Conservation (phyloP, 2,113 vertebrate genomes). For the Asarcornis scutulata region DNA sequence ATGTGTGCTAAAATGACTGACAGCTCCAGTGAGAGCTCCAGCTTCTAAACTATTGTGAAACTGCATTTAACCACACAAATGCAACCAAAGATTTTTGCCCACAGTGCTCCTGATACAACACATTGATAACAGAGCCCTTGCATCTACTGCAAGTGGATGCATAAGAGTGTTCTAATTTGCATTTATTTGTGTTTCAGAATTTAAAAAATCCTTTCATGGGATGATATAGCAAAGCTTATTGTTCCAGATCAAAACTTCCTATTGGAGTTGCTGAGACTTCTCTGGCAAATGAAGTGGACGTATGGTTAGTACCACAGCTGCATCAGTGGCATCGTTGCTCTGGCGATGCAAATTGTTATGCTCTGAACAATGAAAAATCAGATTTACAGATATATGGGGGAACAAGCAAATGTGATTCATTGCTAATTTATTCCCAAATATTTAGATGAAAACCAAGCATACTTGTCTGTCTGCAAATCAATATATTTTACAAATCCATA, state of each 20-base stretch:
- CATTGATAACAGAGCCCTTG: background rate
- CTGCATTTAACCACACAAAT: background rate
- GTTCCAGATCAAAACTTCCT: background rate
- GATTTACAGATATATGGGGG: background rate
- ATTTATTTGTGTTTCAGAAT: background rate
- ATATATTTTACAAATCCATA: background rate
- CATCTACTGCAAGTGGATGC: background rate
- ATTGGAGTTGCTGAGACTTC: background rate
- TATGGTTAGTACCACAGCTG: background rate
- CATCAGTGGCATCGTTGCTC: background rate
- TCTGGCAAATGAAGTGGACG: background rate
- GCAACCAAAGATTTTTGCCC: background rate
- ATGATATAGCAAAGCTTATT: background rate
- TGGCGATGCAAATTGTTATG: background rate
- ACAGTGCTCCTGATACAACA: background rate
- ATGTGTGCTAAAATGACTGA: background rate
- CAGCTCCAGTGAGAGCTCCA: background rate
- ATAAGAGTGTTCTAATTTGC: background rate
- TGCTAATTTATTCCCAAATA: background rate
- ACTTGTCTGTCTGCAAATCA: background rate
- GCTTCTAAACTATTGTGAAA: background rate
- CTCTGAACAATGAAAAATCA: background rate
- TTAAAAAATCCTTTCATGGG: background rate
- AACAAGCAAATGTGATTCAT: background rate
- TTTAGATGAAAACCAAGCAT: background rate